Base-by-base conservation (phyloP, 1,140 invertebrate species). In the Drusus annulatus region DNA sequence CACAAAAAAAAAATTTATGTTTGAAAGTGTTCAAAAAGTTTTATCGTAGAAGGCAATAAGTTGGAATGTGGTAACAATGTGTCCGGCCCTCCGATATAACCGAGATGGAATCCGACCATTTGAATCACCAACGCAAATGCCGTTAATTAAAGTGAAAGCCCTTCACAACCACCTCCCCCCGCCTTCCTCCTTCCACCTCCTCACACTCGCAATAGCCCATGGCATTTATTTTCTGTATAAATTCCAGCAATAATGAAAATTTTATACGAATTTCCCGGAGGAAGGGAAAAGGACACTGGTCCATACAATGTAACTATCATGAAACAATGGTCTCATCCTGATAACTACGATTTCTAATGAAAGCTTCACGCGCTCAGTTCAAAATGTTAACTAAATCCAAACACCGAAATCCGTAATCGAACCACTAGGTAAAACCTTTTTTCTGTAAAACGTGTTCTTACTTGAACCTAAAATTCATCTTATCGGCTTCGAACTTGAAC, bases 121-220 rank as follows among this genome's bases (percentile, higher is more conserved):
- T 80, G 50, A 80, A 80, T 75, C 71, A 80, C 69, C 58, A 75
- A 63, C 78, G 71, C 71, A 76, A 80, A 74, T 76, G 69, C 50
- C 78, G 36, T 80, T 80, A 80, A 80, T 80, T 80, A 80, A 80
- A 73, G 17, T 74, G 71, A 76, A 80, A 80, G 62, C 31, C 71
- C 60, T 65, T 80, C 78, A 54, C 65, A 25, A 51, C 25, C 50
- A 19, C 15, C 25, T 15, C 62, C 13, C 19, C 50, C 50, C 45
- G 36, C 36, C 36, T 1, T 8, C 36, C 10, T 0, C 10, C 36
- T 45, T 13, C 8, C 36, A 45, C 36, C 36, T 13, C 36, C 36
- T 45, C 36, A 45, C 36, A 36, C 73, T 13, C 74, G 4, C 25
- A 45, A 58, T 76, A 58, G 54, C 58, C 74, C 60, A 16, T 25